Evolutionary conservation across 1,140 invertebrate species (phyloP), one percentile per base, ranked within the genome.

Genomic region (Lucilia sericata): DNA sequence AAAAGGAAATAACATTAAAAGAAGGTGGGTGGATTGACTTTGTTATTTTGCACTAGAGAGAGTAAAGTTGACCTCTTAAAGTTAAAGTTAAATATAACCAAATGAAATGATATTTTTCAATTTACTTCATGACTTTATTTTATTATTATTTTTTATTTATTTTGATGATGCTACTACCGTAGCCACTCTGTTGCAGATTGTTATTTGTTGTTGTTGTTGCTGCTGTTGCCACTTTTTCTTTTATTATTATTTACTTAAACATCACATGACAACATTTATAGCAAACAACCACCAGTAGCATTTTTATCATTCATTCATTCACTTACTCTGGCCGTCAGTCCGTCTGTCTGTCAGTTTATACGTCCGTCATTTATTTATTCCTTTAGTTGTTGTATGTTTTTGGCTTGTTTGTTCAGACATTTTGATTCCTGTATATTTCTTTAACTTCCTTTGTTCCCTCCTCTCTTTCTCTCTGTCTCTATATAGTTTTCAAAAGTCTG

Each of bases 41-140:
- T 42, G 42, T 7, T 10, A 42, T 0, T 8, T 42, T 8, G 42
- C 42, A 42, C 42, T 3, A 2, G 5, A 42, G 42, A 10, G 10
- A 42, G 42, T 42, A 42, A 42, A 21, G 65, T 21, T 70, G 65
- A 70, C 65, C 65, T 25, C 65, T 70, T 70, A 70, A 70, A 19
- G 55, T 25, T 21, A 21, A 70, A 70, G 65, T 70, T 70, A 70
- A 25, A 19, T 9, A 12, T 21, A 60, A 60, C 5, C 13, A 60
- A 70, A 70, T 21, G 19, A 70, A 70, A 70, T 70, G 65, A 70
- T 10, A 55, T 21, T 70, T 70, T 70, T 70, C 65, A 70, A 70
- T 70, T 70, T 70, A 70, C 65, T 70, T 70, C 17, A 70, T 19
- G n/a, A 70, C 19, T 70, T 70, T 70, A 70, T 70, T 70, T 70